These are phyloP conservation scores for Pammene aurita DNA, from an alignment of 2,888 invertebrate species.

Conservation along the genomic window DNA sequence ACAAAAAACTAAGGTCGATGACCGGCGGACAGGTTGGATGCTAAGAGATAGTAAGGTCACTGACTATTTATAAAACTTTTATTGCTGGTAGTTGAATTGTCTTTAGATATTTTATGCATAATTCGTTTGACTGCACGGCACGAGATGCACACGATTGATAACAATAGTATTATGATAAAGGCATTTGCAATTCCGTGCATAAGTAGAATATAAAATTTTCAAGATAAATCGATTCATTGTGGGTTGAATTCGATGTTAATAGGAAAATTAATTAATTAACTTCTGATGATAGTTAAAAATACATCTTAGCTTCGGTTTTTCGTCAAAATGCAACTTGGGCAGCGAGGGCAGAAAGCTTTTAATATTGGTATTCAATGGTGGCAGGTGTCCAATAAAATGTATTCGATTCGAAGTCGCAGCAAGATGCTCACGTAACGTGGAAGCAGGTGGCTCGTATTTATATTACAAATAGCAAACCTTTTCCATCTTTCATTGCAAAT, in stretches of 20 bases:
- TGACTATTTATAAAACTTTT: constrained; percentile 31
- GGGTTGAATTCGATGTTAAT: too few relatives aligned
- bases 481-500: constrained; percentile 24
- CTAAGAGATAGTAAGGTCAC: constrained; percentile 17
- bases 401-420: constrained; percentile 48
- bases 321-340: too few relatives aligned
- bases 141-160: constrained; percentile 22
- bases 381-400: constrained; percentile 57
- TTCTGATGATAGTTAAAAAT: too few relatives aligned
- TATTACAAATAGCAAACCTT: constrained; percentile 24
- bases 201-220: background rate
- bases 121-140: constrained; percentile 4
- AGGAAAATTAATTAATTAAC: background rate
- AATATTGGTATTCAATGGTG: constrained; percentile 23
- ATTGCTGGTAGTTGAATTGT: constrained; percentile 19
- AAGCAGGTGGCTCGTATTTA: constrained; percentile 46
- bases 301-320: too few relatives aligned
- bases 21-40: constrained; percentile 36
- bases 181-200: background rate
- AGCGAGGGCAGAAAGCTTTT: too few relatives aligned
- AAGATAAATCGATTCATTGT: too few relatives aligned
- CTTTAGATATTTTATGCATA: constrained; percentile 20
- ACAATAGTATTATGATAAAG: constrained; percentile 7
- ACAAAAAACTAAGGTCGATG: constrained; percentile 39
- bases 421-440: constrained; percentile 32